Conservation (phyloP, 2,888 invertebrate species). For the Lasioglossum vierecki region DNA sequence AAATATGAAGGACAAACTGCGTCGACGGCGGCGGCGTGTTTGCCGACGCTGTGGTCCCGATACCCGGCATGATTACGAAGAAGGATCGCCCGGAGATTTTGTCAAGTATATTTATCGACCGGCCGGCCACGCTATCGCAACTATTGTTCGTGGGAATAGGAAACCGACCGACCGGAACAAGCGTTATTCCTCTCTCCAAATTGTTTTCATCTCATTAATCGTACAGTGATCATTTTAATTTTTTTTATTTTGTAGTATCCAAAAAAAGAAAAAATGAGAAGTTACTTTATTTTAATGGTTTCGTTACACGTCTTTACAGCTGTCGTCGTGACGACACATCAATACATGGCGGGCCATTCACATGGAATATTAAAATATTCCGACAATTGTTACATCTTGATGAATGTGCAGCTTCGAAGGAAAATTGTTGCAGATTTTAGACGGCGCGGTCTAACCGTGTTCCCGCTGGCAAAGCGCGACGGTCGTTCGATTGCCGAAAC, state of each 20-base stretch:
- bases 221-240: background rate
- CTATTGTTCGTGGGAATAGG: background rate
- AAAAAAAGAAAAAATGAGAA: too few relatives aligned
- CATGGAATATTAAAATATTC: too few relatives aligned
- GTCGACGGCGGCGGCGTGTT: constrained; percentile 2
- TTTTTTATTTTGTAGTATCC: too few relatives aligned
- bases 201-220: background rate
- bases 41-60: constrained; percentile 12
- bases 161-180: background rate
- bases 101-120: background rate
- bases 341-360: too few relatives aligned
- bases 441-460: background rate
- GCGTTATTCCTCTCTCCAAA: background rate
- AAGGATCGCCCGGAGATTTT: constrained; percentile 12
- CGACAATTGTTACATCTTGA: background rate
- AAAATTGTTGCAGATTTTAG: background rate
- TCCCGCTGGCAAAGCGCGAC: background rate
- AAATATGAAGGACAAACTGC: constrained; percentile 43
- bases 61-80: constrained; percentile 8
- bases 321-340: too few relatives aligned
- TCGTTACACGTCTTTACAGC: too few relatives aligned
- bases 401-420: background rate
- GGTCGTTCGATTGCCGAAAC: background rate
- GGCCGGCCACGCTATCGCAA: background rate
- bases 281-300: too few relatives aligned